phyloP scores from a whole-genome alignment of 2,797 vertebrate genomes.

The Diplodus sargus region DNA sequence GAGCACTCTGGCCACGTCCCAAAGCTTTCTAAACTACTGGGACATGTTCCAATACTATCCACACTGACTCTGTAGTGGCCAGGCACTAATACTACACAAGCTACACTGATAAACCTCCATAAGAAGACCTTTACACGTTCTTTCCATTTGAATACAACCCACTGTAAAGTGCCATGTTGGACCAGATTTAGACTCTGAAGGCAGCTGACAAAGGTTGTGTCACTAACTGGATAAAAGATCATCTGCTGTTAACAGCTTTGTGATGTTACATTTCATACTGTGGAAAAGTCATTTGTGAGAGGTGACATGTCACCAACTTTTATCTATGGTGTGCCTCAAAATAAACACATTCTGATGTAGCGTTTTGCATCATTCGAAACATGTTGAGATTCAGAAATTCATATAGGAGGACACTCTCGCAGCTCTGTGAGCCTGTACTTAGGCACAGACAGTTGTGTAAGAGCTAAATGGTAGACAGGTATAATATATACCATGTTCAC shows the following conservation, averaged over 20 bases:
- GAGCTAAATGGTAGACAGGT: not conserved
- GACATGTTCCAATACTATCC: constrained; percentile 60
- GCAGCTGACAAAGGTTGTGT: not conserved
- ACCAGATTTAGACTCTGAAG: not conserved
- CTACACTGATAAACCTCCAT: constrained; percentile 11
- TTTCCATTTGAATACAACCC: not conserved
- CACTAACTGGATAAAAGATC: not conserved
- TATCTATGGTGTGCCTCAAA: too few species aligned
- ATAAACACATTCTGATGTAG: not conserved
- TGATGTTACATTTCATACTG: too few species aligned
- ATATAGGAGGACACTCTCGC: not conserved
- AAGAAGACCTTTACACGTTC: constrained; percentile 15
- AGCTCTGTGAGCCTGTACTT: not conserved
- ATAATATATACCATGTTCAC: too few species aligned
- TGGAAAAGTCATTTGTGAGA: too few species aligned
- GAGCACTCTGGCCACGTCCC: constrained; percentile 62
- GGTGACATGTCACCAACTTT: too few species aligned
- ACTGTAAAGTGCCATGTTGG: not conserved
- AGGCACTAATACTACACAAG: constrained; percentile 36
- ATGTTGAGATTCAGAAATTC: not conserved
- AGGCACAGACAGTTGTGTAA: not conserved
- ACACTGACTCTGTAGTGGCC: constrained; percentile 42
- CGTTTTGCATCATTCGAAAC: not conserved
- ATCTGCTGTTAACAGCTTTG: too few species aligned
- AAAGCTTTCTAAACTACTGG: constrained; percentile 71